Evolutionary conservation across 2,797 vertebrate genomes (phyloP).

Genomic region (Karalla daura): DNA sequence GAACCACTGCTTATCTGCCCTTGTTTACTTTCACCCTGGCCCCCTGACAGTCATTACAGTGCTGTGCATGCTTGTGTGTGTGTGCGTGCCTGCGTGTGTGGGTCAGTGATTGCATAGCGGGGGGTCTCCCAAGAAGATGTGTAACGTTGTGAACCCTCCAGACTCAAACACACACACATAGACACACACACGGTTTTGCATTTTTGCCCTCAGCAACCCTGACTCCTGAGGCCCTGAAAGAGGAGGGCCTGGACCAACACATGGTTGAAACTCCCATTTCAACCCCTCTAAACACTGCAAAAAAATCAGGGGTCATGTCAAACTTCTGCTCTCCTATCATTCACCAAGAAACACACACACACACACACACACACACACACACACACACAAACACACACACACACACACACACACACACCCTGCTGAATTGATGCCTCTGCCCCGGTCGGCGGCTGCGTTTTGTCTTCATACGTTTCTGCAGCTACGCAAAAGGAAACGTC

Average conservation of each 20-base stretch:
- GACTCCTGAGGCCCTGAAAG: conserved; percentile 62
- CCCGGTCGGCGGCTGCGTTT: not conserved
- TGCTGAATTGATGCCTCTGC: not conserved
- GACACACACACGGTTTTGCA: conserved; percentile 22
- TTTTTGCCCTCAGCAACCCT: conserved; percentile 48
- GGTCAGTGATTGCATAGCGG: conserved; percentile 66
- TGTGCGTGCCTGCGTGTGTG: conserved; percentile 49
- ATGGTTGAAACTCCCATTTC: conserved; percentile 38
- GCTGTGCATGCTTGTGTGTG: conserved; percentile 62
- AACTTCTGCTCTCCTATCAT: conserved; percentile 43
- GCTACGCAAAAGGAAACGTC: conserved; percentile 4
- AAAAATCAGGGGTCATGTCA: conserved; percentile 55
- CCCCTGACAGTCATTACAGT: conserved; percentile 83
- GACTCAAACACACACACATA: conserved; percentile 39
- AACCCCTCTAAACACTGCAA: conserved; percentile 28
- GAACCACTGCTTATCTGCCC: conserved; percentile 86
- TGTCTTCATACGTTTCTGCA: not conserved
- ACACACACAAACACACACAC: conserved; percentile 13
- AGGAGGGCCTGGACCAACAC: conserved; percentile 39
- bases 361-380: conserved; percentile 30
- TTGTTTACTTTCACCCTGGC: conserved; percentile 84
- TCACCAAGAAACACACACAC: conserved; percentile 4
- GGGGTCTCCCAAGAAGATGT: conserved; percentile 66
- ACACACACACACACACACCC: not conserved
- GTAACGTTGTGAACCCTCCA: conserved; percentile 49